Evolutionary conservation across 2,797 vertebrate genomes (phyloP), one percentile per base, ranked within the genome.

Genomic region (Scomberomorus guttatus): DNA sequence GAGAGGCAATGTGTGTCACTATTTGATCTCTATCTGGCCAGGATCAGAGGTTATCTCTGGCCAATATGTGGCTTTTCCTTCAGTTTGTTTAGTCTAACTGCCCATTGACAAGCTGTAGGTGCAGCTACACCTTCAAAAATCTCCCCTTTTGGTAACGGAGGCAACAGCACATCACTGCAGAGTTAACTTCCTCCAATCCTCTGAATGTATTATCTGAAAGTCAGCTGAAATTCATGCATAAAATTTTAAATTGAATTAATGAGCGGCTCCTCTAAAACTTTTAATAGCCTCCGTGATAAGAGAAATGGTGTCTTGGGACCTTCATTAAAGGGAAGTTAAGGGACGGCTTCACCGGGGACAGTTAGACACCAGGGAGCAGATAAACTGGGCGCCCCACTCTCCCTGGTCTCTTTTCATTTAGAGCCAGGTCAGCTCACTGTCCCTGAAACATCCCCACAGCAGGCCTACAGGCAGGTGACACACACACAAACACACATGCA

Each of bases 211-310:
- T 27, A 67, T 63, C n/a, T n/a, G 27, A 69, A 75, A 76, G 63
- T 76, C 75, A 20, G 74, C 69, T 48, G 48, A 85, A 87, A 84
- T 77, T 69, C 63, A 62, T 55, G 75, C 79, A 86, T 89, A 79
- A 57, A 79, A 90, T 78, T 89, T 89, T 78, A 78, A 89, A 84
- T 73, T 80, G 61, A 82, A 87, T 86, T 85, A 87, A 91, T 81
- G 81, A 82, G 80, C 22, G 6, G 24, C 56, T 68, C 39, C 66
- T 60, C 34, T 66, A 79, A 88, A 87, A 85, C 69, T 77, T 90
- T 89, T 82, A 87, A 84, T 84, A 83, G 81, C 54, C 84, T 65
- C 55, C 72, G 44, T 46, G 80, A 90, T 85, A 80, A 85, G 82
- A 83, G 65, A 68, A 85, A 83, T 79, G 59, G 61, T 83, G 80